Conservation (phyloP, 1,140 invertebrate genomes). For the Macrobrachium nipponense region DNA sequence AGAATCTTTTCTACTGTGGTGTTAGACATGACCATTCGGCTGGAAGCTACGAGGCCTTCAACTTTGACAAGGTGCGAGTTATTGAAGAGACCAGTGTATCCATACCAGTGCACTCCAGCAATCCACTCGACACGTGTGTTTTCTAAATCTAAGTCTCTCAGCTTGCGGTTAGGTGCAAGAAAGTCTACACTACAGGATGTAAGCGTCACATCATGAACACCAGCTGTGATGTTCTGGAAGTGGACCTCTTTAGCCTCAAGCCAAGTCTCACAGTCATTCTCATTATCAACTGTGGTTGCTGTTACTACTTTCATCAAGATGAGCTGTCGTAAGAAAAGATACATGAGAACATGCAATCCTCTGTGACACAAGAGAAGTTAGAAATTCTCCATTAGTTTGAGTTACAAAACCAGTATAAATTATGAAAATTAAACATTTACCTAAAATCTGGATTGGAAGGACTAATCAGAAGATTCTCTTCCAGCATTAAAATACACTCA, state of each 20-base stretch:
- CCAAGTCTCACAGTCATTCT: constrained; percentile 46
- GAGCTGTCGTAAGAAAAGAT: constrained; percentile 17
- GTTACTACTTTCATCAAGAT: constrained; percentile 36
- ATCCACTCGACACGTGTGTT: constrained; percentile 4
- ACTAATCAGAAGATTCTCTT: not conserved
- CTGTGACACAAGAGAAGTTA: not conserved
- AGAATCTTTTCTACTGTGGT: constrained; percentile 15
- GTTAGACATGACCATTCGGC: constrained; percentile 46
- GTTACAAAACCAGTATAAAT: not conserved
- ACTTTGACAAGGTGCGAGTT: constrained; percentile 32
- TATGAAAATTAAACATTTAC: too few relatives aligned
- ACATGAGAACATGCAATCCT: not conserved
- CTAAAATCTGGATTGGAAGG: too few relatives aligned
- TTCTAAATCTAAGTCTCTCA: constrained; percentile 46
- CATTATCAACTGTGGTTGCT: constrained; percentile 26
- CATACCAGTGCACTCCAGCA: constrained; percentile 38
- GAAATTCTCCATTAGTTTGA: not conserved
- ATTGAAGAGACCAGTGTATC: constrained; percentile 49
- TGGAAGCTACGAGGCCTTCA: constrained; percentile 28
- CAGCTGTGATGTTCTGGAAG: constrained; percentile 35
- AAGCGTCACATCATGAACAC: constrained; percentile 41
- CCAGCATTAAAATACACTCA: not conserved
- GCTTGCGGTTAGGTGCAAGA: constrained; percentile 31
- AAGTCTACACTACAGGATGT: constrained; percentile 33
- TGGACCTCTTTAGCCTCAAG: constrained; percentile 37